Conservation (phyloP, 1,140 invertebrate species). For the Meloidogyne floridensis region DNA sequence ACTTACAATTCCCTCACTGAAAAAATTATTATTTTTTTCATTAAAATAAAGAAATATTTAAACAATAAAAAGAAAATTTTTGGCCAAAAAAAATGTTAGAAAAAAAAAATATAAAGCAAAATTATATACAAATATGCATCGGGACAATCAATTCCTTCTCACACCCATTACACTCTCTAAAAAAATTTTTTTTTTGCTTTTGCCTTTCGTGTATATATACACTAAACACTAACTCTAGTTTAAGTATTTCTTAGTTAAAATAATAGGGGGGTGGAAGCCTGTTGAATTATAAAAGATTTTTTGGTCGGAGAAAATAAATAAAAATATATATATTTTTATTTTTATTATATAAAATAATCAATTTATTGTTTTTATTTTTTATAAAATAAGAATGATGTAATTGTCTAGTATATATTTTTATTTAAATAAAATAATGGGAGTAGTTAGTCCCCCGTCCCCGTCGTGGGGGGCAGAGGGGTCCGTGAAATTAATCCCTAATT, state of each 20-base stretch:
- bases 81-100: neutral
- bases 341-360: neutral
- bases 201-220: neutral
- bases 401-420: neutral
- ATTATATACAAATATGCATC: neutral
- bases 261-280: neutral
- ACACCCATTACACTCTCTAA: no score
- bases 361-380: neutral
- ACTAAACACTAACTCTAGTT: neutral
- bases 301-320: neutral
- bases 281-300: neutral
- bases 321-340: neutral
- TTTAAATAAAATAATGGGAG: no score
- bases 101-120: neutral
- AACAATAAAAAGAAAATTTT: neutral
- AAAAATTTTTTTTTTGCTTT: neutral
- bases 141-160: neutral
- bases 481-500: no score
- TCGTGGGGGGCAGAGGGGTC: no score
- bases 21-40: neutral
- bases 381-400: constrained; percentile 5
- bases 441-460: no score
- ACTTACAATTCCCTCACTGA: constrained; percentile 8
- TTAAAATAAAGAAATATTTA: neutral
- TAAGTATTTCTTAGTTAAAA: neutral